Base-by-base conservation (phyloP, 2,113 vertebrate genomes). In the Camelus bactrianus region DNA sequence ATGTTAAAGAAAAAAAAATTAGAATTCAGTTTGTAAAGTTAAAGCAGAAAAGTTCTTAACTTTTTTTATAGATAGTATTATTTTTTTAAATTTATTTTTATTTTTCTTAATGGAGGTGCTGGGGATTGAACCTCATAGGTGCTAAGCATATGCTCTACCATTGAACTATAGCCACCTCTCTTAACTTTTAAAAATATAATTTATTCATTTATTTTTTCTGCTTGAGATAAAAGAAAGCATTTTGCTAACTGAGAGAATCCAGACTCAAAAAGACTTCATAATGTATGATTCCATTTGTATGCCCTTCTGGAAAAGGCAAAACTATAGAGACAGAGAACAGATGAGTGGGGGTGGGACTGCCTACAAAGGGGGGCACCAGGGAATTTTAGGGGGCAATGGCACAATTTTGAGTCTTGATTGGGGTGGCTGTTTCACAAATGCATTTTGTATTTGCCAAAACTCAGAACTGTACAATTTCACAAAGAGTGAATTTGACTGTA, bases 1-100 rank as follows among this genome's bases (percentile, higher is more conserved):
- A 22, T 75, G 72, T 20, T 75, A 77, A 7, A 28, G 38, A 42
- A 64, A 91, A 52, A 77, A 20, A 90, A 90, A 54, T 82, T 75
- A 62, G 46, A 54, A 77, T 94, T 67, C 15, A 58, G 38, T 69
- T 80, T 94, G 16, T 83, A 24, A 60, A 60, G 58, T 70, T 54
- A 28, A 50, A 32, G 17, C 80, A 26, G 42, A 65, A 75, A 72
- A 22, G 5, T n/a, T 62, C 64, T 65, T 81, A 50, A 42, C 70
- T 72, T 86, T 65, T 67, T 42, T 42, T 42, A 42, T 42, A 42
- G 38, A 42, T 42, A 42, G 38, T 42, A 42, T 42, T 42, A 42
- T 42, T 42, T 42, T 42, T 42, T 42, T 42, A 5, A 42, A 42
- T 42, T 42, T 42, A 42, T 42, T 42, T 42, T 42, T 42, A 42